Conservation (phyloP, 1,140 invertebrate species). For the Drosophila subobscura region DNA sequence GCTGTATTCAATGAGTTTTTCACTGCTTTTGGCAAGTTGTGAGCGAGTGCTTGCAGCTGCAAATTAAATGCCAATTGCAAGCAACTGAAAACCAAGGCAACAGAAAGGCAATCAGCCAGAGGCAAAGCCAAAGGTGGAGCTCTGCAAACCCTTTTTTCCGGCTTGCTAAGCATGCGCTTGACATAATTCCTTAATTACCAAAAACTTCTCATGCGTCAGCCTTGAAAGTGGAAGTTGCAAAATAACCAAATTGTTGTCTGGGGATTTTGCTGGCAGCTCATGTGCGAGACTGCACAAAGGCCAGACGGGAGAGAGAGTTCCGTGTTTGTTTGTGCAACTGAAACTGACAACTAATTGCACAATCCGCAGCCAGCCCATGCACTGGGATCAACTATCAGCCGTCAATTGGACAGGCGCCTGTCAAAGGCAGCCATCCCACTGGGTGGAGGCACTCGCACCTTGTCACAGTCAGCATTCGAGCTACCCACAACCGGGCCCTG, state of each 20-base stretch:
- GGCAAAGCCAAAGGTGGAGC: too few relatives aligned
- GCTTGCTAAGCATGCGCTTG: conserved; percentile 63
- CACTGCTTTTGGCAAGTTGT: conserved; percentile 2
- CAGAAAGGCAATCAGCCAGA: conserved; percentile 40
- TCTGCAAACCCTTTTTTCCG: conserved; percentile 16
- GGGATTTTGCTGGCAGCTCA: too few relatives aligned
- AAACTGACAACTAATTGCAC: too few relatives aligned
- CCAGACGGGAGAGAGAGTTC: too few relatives aligned
- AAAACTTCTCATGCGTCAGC: conserved; percentile 68
- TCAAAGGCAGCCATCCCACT: too few relatives aligned
- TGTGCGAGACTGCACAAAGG: too few relatives aligned
- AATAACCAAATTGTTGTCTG: conserved; percentile 50
- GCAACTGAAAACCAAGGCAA: conserved; percentile 56
- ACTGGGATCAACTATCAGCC: too few relatives aligned
- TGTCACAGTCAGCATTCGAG: too few relatives aligned
- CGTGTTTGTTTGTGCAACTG: too few relatives aligned
- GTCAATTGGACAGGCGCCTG: too few relatives aligned
- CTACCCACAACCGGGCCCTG: not conserved
- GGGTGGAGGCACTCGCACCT: too few relatives aligned
- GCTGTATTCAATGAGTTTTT: conserved; percentile 11
- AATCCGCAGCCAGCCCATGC: too few relatives aligned
- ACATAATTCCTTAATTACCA: conserved; percentile 81
- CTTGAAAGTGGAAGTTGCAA: conserved; percentile 49
- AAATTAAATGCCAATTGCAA: conserved; percentile 71
- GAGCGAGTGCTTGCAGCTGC: conserved; percentile 12